These are phyloP conservation scores for Platichthys flesus DNA, from an alignment of 2,113 vertebrate genomes.

Conservation along the genomic window DNA sequence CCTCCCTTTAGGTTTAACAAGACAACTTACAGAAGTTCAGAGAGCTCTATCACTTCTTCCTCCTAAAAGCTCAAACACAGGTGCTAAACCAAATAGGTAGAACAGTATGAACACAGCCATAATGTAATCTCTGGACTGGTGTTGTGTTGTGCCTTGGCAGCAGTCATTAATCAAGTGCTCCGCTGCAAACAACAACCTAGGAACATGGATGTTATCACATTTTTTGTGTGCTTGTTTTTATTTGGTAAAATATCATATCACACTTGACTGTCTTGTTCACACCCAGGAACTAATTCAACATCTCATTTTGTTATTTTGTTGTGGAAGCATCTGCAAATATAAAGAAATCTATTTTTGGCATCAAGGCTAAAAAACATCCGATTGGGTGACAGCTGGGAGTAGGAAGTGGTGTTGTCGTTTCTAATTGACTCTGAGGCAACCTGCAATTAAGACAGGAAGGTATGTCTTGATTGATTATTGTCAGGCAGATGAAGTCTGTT, in stretches of 20 bases:
- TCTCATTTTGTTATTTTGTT: neutral
- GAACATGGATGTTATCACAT: conserved; percentile 39
- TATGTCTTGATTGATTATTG: too few relatives aligned
- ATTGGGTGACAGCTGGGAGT: too few relatives aligned
- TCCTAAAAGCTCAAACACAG: neutral
- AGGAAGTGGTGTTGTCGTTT: too few relatives aligned
- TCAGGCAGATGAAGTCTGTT: too few relatives aligned
- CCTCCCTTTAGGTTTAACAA: neutral
- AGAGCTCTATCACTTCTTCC: conserved; percentile 3
- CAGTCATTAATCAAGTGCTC: conserved; percentile 56
- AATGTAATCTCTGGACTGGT: conserved; percentile 44
- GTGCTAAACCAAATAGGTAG: conserved; percentile 18
- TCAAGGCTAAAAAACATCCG: neutral
- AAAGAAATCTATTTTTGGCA: neutral
- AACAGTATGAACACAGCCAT: conserved; percentile 28
- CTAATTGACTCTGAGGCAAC: too few relatives aligned
- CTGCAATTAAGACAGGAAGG: too few relatives aligned
- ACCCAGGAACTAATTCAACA: conserved; percentile 4
- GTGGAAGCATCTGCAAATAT: conserved; percentile 2
- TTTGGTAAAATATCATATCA: conserved; percentile 19
- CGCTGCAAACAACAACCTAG: conserved; percentile 11
- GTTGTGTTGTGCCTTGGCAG: conserved; percentile 56
- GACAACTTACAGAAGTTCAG: neutral
- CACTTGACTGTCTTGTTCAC: conserved; percentile 28
- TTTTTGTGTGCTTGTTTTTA: conserved; percentile 32